phyloP scores from a whole-genome alignment of 2,888 invertebrate species.

The Oxystoma pomonae region DNA sequence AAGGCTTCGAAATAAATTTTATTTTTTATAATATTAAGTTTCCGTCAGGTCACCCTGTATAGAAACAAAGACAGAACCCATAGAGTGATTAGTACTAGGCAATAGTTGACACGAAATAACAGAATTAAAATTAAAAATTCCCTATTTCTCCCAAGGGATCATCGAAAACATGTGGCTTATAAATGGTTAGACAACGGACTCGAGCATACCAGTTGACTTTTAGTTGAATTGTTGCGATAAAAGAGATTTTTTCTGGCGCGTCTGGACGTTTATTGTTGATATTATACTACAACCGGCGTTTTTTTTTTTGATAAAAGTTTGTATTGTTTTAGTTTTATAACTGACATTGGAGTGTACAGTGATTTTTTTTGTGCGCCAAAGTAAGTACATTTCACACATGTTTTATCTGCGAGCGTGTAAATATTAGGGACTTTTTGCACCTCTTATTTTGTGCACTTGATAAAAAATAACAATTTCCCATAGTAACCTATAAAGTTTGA shows the following conservation, averaged over 20 bases:
- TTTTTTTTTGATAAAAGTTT: background rate
- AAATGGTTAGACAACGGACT: slow-evolving; percentile 32
- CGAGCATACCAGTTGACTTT: slow-evolving; percentile 17
- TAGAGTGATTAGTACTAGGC: slow-evolving; percentile 43
- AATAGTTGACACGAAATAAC: slow-evolving; percentile 45
- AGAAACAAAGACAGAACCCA: too few species aligned
- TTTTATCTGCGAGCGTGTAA: too few species aligned
- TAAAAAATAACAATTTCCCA: too few species aligned
- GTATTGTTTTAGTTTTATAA: background rate
- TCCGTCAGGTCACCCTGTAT: too few species aligned
- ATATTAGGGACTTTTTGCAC: too few species aligned
- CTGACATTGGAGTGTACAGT: background rate
- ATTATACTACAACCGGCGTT: background rate
- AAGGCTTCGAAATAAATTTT: too few species aligned
- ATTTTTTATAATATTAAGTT: too few species aligned
- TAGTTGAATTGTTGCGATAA: background rate
- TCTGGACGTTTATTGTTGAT: background rate
- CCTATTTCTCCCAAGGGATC: slow-evolving; percentile 43
- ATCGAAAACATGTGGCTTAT: slow-evolving; percentile 33
- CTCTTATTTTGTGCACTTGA: too few species aligned
- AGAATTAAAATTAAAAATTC: slow-evolving; percentile 37
- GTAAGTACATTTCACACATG: too few species aligned
- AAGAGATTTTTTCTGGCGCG: background rate
- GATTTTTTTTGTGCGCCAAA: background rate
- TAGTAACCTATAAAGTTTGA: too few species aligned